Conservation (phyloP, 1,140 invertebrate genomes). For the Papilio glaucus region DNA sequence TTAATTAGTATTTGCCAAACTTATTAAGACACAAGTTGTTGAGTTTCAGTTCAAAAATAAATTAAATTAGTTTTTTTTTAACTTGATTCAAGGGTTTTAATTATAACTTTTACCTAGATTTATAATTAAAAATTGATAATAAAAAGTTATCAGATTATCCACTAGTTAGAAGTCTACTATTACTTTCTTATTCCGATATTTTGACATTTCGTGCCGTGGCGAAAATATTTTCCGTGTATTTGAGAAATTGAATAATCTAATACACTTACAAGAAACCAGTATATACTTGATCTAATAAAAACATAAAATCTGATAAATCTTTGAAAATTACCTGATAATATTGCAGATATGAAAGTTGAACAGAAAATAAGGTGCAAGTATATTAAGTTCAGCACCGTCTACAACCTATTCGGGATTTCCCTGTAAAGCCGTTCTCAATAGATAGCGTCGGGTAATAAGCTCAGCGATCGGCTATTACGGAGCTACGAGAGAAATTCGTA, state of each 20-base stretch:
- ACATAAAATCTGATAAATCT: conserved; percentile 8
- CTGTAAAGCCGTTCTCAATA: conserved; percentile 80
- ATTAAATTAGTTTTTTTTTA: too few relatives aligned
- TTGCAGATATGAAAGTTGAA: conserved; percentile 54
- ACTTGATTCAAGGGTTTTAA: too few relatives aligned
- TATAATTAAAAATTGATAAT: too few relatives aligned
- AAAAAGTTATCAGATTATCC: too few relatives aligned
- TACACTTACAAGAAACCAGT: not conserved
- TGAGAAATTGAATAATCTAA: conserved; percentile 44
- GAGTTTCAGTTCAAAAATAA: conserved; percentile 45
- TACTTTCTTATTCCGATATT: too few relatives aligned
- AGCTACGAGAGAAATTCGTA: conserved; percentile 71
- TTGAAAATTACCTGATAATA: conserved; percentile 46
- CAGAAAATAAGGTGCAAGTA: conserved; percentile 60
- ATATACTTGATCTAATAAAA: not conserved
- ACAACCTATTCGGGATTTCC: conserved; percentile 77
- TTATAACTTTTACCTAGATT: too few relatives aligned
- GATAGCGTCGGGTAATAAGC: conserved; percentile 80
- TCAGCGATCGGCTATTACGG: conserved; percentile 78
- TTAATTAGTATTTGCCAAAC: conserved; percentile 65
- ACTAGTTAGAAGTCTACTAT: too few relatives aligned
- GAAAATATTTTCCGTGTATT: too few relatives aligned
- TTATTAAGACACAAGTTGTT: conserved; percentile 56
- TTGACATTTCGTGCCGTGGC: too few relatives aligned
- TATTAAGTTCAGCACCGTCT: conserved; percentile 71